Evolutionary conservation across 2,113 vertebrate genomes (phyloP).

Genomic region (Cichladusa arquata): DNA sequence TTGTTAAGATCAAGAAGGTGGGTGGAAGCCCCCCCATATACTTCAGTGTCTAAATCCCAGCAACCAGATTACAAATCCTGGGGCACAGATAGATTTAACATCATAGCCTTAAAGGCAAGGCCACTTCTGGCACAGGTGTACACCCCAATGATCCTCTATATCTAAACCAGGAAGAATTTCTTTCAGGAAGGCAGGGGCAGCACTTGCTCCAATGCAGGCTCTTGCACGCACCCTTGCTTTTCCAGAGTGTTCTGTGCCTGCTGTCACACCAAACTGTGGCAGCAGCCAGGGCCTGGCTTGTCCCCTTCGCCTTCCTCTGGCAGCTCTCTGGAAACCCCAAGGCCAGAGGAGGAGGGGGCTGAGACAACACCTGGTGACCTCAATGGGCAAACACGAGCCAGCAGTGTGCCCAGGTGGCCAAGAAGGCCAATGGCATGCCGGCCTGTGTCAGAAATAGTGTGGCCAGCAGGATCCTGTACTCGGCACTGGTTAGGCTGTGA

Average conservation of each 20-base stretch:
- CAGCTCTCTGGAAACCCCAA: not conserved
- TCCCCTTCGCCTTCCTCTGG: not conserved
- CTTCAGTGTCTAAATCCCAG: not conserved
- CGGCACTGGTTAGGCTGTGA: rapidly evolving
- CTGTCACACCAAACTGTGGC: not conserved
- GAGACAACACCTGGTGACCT: no score
- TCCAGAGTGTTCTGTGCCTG: not conserved
- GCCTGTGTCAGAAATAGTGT: not conserved
- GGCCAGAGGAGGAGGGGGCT: not conserved
- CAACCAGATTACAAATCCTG: not conserved
- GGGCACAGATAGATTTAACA: rapidly evolving
- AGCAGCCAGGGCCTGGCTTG: not conserved
- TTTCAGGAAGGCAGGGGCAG: not conserved
- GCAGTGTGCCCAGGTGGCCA: not conserved
- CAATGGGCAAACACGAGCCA: rapidly evolving
- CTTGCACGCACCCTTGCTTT: rapidly evolving
- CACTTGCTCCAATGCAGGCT: not conserved
- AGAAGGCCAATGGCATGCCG: not conserved
- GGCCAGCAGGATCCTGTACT: not conserved
- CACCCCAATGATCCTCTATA: rapidly evolving
- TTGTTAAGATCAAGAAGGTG: not conserved
- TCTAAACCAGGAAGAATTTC: not conserved
- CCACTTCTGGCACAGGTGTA: not conserved
- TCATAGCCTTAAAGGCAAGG: not conserved
- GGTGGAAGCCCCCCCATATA: rapidly evolving